Evolutionary conservation across 2,113 vertebrate genomes (phyloP), one percentile per base, ranked within the genome.

Genomic region (Archocentrus centrarchus): DNA sequence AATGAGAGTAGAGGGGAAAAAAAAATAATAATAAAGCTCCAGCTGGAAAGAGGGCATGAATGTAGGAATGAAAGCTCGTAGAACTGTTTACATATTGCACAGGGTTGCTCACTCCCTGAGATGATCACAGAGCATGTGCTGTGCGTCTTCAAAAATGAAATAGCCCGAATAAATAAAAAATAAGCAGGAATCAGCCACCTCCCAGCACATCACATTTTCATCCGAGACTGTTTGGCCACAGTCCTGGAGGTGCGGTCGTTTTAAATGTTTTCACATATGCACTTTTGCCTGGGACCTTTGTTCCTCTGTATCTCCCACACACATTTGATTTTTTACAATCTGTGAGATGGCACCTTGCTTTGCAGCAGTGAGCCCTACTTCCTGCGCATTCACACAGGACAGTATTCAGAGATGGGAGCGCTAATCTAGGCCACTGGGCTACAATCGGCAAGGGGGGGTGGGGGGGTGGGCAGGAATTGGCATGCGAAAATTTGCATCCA

Each of bases 1-100:
- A 95, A 95, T 91, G 92, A 95, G 91, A 93, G 89, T 88, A 94
- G 89, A 93, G 79, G 79, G 22, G 75, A 86, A 90, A 90, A 89
- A 90, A 53, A 15, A 50, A 50, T 1, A 14, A 50, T 27, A 70
- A 70, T 90, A 95, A 94, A 92, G 89, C 93, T 86, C 85, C 81
- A 86, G 75, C 81, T 91, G 90, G 90, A 95, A 94, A 81, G 91
- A 94, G 94, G 94, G 82, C 91, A 88, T 82, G 79, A 87, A 85
- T 60, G 50, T 50, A 86, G 75, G 88, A 90, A 87, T 87, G 66
- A 88, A 79, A 17, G 90, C 88, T 91, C 59, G 81, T 53, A 79
- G 85, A 53, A 75, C 88, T 73, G 81, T 87, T 90, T 83, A 83
- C 50, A 80, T 85, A 81, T 86, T 87, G 91, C 89, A 86, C 79